Evolutionary conservation across 2,797 vertebrate species (phyloP).

Genomic region (Sebastiscus albofasciatus): DNA sequence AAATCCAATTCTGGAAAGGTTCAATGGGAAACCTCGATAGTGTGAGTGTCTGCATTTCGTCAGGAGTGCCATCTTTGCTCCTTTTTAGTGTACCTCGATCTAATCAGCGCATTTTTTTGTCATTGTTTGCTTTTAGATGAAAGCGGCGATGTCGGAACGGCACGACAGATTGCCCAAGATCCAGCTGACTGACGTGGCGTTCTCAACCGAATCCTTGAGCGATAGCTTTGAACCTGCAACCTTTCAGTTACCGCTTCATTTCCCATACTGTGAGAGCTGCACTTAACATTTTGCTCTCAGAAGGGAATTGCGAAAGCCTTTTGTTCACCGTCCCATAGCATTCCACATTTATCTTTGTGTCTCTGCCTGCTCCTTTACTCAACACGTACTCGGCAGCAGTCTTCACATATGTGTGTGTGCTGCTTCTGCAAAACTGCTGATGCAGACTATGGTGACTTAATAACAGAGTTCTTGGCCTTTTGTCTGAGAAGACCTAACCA

Average conservation of each 20-base stretch:
- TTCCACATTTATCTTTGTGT: slow-evolving; percentile 41
- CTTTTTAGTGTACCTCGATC: neutral
- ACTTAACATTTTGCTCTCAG: slow-evolving; percentile 28
- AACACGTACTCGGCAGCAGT: neutral
- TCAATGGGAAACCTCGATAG: neutral
- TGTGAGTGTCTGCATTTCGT: slow-evolving; percentile 21
- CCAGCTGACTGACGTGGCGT: slow-evolving; percentile 18
- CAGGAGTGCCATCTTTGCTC: neutral
- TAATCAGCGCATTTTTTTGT: slow-evolving; percentile 1
- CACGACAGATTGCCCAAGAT: neutral
- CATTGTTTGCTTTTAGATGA: slow-evolving; percentile 1
- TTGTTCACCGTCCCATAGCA: slow-evolving; percentile 33
- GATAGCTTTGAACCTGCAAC: slow-evolving; percentile 34
- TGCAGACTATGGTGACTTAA: slow-evolving; percentile 30
- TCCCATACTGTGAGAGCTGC: slow-evolving; percentile 21
- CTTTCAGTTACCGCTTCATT: slow-evolving; percentile 29
- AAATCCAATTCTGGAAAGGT: slow-evolving; percentile 30
- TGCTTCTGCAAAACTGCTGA: slow-evolving; percentile 25
- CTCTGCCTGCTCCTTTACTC: neutral
- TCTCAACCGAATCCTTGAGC: slow-evolving; percentile 27
- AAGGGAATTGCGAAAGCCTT: slow-evolving; percentile 31
- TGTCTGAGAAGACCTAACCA: slow-evolving; percentile 23
- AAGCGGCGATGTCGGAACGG: neutral
- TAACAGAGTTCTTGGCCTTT: slow-evolving; percentile 36
- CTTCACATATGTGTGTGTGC: slow-evolving; percentile 1